Evolutionary conservation across 2,888 invertebrate species (phyloP).

Genomic region (Caprella mutica): DNA sequence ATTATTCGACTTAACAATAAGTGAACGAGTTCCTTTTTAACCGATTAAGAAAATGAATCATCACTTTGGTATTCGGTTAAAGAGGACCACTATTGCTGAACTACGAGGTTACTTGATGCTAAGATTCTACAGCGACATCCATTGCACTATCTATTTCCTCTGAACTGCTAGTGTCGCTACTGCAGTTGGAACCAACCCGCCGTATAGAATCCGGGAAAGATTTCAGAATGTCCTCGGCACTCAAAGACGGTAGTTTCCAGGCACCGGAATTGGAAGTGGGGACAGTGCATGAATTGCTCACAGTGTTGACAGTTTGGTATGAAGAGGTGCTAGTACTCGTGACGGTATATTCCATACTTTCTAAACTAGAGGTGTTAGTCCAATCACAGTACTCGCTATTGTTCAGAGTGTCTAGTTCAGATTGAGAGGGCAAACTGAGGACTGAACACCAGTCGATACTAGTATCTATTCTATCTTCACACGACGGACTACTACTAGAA

Average conservation of each 20-base stretch:
- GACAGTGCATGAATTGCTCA: background rate
- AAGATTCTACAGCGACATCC: slow-evolving; percentile 32
- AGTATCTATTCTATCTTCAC: slow-evolving; percentile 44
- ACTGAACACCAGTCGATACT: slow-evolving; percentile 85
- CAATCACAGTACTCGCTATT: slow-evolving; percentile 30
- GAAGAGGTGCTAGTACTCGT: slow-evolving; percentile 3
- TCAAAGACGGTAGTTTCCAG: slow-evolving; percentile 36
- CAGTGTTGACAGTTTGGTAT: slow-evolving; percentile 11
- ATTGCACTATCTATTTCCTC: slow-evolving; percentile 32
- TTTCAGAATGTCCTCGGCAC: slow-evolving; percentile 42
- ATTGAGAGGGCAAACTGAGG: slow-evolving; percentile 71
- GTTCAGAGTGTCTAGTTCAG: slow-evolving; percentile 60
- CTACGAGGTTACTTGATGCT: slow-evolving; percentile 23
- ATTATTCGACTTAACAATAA: too few relatives aligned
- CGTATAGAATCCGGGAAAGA: slow-evolving; percentile 40
- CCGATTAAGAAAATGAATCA: too few relatives aligned
- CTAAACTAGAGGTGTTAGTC: slow-evolving; percentile 16
- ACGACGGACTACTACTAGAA: too few relatives aligned
- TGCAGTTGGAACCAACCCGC: too few relatives aligned
- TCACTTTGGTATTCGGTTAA: too few relatives aligned
- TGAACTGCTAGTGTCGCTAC: slow-evolving; percentile 24
- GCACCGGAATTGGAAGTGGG: background rate
- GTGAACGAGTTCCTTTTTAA: too few relatives aligned
- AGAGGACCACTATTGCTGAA: too few relatives aligned
- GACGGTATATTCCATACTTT: slow-evolving; percentile 21